A percentile compares a stretch with the other conserved stretches of the same genome.
Evolutionary conservation across 2,113 vertebrate species (phyloP).

Genomic region (Noturus placidus): DNA sequence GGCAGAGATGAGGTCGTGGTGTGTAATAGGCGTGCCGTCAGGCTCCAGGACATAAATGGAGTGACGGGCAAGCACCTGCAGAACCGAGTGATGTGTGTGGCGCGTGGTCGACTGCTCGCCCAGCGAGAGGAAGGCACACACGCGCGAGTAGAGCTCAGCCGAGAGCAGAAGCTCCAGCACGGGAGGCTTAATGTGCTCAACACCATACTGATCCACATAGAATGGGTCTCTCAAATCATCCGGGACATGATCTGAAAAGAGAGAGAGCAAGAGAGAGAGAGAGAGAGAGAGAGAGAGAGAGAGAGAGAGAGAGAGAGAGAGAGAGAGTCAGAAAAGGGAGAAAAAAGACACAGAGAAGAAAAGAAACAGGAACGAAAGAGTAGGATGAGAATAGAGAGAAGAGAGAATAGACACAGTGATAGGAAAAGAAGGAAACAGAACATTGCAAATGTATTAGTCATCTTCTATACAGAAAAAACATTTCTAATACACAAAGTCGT

Average conservation of each 20-base stretch:
- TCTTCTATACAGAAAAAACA: neutral
- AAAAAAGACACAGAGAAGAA: neutral
- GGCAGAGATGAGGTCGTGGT: conserved; percentile 79
- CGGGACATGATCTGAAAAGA: conserved; percentile 83
- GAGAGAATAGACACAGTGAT: neutral
- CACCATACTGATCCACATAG: conserved; percentile 93
- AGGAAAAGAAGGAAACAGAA: neutral
- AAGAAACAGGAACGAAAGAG: neutral
- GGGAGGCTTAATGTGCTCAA: conserved; percentile 93
- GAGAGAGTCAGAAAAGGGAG: neutral
- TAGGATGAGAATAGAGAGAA: neutral
- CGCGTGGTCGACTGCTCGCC: conserved; percentile 83
- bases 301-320: too few relatives aligned
- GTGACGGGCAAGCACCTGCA: conserved; percentile 86
- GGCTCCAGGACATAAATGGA: conserved; percentile 91
- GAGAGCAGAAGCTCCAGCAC: conserved; percentile 86
- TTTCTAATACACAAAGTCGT: neutral
- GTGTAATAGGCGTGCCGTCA: conserved; percentile 82
- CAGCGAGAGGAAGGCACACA: conserved; percentile 87
- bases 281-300: neutral
- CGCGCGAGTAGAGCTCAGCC: conserved; percentile 88
- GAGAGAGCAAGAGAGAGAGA: neutral
- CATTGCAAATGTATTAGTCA: neutral
- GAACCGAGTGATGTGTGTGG: conserved; percentile 86
- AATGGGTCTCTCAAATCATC: conserved; percentile 90